Base-by-base conservation (phyloP, 2,797 vertebrate species). In the Brotula barbata region DNA sequence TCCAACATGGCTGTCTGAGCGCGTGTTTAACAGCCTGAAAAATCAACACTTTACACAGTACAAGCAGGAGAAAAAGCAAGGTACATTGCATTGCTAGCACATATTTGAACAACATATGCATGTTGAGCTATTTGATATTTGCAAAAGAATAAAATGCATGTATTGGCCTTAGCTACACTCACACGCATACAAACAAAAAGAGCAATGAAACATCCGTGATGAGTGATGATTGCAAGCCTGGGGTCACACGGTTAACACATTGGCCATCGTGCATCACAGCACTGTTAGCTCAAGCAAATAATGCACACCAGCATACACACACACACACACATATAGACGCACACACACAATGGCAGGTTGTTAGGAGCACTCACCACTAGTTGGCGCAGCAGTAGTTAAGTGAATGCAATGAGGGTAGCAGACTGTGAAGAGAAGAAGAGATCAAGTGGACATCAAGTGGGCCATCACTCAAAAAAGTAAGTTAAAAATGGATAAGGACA, bases 291-390 rank as follows among this genome's bases (percentile, higher is more conserved):
- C 43, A 60, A 50, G 48, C 61, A 31, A 17, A 43, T 3, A 22
- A 33, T 10, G 33, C 23, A 56, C 37, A 28, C 10, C n/a, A 3
- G 28, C 19, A 49, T 0, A 55, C 21, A 50, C 28, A 41, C 0
- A 54, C 51, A 76, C 14, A 36, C 28, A 49, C 10, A 45, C 23
- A 46, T 13, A 17, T 3, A 10, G 28, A 20, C 28, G 9, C 16
- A 51, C 14, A 22, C 60, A 53, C 49, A 43, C 51, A 55, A 51
- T 8, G 58, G 71, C 68, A 77, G 69, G 69, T 22, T 82, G 87
- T 92, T 89, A 90, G 88, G 80, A 88, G 80, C 87, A 92, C 91
- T 92, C 91, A 92, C 91, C 90, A 89, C 88, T 88, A 89, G 89
- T 66, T 81, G 91, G 84, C 76, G 83, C 77, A 77, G 84, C 75